Percentiles rank a stretch among this genome's conserved stretches.
Conservation (phyloP, 2,113 vertebrate species). For the Campylomormyrus numenius region DNA sequence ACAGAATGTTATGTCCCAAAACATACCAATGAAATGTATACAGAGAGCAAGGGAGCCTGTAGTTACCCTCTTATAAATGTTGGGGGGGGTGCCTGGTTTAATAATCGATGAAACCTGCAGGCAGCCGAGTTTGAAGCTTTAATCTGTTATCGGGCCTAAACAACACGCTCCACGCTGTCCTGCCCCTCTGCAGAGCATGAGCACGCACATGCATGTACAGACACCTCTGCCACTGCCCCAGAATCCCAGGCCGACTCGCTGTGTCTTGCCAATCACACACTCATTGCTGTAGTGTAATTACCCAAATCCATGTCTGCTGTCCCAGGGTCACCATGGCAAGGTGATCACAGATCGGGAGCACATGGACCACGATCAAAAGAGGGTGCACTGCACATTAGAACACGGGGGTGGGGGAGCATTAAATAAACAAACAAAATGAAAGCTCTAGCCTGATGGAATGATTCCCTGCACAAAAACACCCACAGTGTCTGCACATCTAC, state of each 20-base stretch:
- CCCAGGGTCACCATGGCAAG: background rate
- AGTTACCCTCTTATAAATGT: background rate
- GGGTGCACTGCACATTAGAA: background rate
- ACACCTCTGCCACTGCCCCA: background rate
- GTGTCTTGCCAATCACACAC: background rate
- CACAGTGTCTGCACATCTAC: background rate
- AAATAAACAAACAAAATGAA: background rate
- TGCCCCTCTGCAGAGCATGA: background rate
- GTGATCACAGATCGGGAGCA: background rate
- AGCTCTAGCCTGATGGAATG: background rate
- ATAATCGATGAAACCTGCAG: background rate
- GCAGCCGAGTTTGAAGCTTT: background rate
- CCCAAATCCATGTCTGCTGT: background rate
- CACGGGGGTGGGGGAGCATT: background rate
- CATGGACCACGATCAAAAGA: background rate
- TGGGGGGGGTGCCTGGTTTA: background rate
- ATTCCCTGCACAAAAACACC: background rate
- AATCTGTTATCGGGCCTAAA: background rate
- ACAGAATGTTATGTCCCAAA: background rate
- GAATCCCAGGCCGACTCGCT: background rate
- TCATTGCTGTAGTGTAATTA: background rate
- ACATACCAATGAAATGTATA: background rate
- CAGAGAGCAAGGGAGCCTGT: background rate
- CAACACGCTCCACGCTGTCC: background rate
- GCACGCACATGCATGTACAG: slow-evolving; percentile 2